Percentiles rank a stretch among this genome's conserved stretches.
phyloP scores from a whole-genome alignment of 2,888 invertebrate species.

The Flexamia atlantica region DNA sequence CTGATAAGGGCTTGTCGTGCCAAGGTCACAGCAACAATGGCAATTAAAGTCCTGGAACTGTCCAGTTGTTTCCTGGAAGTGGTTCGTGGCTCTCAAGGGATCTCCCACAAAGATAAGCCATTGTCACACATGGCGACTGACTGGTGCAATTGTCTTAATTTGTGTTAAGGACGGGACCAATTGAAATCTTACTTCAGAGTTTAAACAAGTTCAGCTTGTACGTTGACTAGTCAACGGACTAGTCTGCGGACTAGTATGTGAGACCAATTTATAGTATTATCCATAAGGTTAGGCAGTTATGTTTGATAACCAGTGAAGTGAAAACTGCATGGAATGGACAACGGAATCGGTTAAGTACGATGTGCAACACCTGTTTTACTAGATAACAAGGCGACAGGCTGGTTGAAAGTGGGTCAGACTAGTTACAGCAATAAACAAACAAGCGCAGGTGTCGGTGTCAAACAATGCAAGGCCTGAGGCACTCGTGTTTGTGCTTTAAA shows the following conservation, averaged over 20 bases:
- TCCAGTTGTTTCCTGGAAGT: slow-evolving; percentile 29
- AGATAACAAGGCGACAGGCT: neutral
- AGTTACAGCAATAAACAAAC: neutral
- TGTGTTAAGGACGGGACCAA: slow-evolving; percentile 1
- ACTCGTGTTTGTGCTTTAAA: neutral
- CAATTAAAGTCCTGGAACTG: slow-evolving; percentile 28
- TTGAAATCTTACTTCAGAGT: neutral
- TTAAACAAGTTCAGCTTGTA: too few species aligned
- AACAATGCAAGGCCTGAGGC: neutral
- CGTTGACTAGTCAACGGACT: too few species aligned
- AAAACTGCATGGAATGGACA: too few species aligned
- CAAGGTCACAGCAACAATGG: slow-evolving; percentile 16
- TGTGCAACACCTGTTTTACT: neutral
- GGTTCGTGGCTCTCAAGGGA: slow-evolving; percentile 2
- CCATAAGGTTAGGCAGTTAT: too few species aligned
- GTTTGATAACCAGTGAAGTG: too few species aligned
- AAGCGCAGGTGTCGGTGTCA: neutral
- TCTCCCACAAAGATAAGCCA: slow-evolving; percentile 29
- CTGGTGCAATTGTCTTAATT: neutral
- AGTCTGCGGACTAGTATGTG: too few species aligned
- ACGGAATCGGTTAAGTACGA: neutral
- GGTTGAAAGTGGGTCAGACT: neutral
- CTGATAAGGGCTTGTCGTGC: slow-evolving; percentile 27
- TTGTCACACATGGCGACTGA: neutral
- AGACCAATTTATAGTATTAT: too few species aligned